phyloP scores from a whole-genome alignment of 2,888 invertebrate species.

The Troides helena region DNA sequence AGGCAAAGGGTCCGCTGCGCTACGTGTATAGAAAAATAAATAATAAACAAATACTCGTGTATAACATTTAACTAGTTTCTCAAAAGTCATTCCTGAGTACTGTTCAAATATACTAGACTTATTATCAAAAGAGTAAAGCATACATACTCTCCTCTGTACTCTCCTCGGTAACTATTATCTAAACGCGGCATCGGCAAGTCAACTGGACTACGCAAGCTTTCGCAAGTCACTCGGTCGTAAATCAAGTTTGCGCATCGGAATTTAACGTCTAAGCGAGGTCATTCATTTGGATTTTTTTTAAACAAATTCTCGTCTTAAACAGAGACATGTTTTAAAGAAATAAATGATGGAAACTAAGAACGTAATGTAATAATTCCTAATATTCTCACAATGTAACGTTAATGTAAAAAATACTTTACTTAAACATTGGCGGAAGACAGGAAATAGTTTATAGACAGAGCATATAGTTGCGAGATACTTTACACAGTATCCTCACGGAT shows the following conservation, averaged over 20 bases:
- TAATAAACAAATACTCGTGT: no score
- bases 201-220: constrained; percentile 28
- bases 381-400: background rate
- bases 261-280: constrained; percentile 30
- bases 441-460: no score
- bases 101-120: background rate
- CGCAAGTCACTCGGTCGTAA: constrained; percentile 30
- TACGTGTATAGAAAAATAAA: no score
- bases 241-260: constrained; percentile 32
- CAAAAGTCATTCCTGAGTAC: background rate
- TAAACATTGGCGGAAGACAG: no score
- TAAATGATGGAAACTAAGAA: background rate
- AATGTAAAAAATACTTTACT: background rate
- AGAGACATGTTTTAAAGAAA: constrained; percentile 25
- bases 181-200: constrained; percentile 28
- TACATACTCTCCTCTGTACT: constrained; percentile 2
- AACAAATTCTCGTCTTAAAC: constrained; percentile 23
- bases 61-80: background rate
- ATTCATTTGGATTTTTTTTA: constrained; percentile 22
- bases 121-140: background rate
- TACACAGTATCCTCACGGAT: background rate
- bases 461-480: no score
- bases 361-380: background rate
- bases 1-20: no score
- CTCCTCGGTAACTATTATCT: constrained; percentile 27